Evolutionary conservation across 2,888 invertebrate genomes (phyloP).

Genomic region (Pristionchus entomophagus): DNA sequence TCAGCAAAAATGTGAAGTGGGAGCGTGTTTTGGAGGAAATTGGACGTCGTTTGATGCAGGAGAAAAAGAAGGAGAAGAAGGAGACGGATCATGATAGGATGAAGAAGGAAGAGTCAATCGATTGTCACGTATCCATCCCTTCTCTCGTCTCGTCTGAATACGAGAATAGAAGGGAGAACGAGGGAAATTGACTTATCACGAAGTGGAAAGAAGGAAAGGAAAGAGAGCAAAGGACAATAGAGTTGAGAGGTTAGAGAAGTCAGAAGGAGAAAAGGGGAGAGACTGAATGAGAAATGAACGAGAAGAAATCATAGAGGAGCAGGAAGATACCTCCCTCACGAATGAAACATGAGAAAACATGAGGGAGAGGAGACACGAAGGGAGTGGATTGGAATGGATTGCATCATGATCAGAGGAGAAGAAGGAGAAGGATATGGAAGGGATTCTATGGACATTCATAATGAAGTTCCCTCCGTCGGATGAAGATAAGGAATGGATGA

Average conservation of each 20-base stretch:
- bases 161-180: conserved; percentile 10
- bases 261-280: conserved; percentile 49
- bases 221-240: conserved; percentile 35
- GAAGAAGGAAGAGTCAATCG: conserved; percentile 7
- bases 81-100: background rate
- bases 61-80: conserved; percentile 48
- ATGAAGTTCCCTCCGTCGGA: conserved; percentile 27
- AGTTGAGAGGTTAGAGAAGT: conserved; percentile 31
- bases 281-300: conserved; percentile 48
- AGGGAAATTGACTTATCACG: conserved; percentile 46
- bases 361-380: conserved; percentile 37
- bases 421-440: background rate
- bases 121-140: conserved; percentile 10
- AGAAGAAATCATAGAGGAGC: conserved; percentile 32
- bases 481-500: conserved; percentile 9
- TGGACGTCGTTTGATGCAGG: conserved; percentile 45
- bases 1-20: conserved; percentile 63
- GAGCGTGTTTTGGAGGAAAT: conserved; percentile 63
- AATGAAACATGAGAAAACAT: conserved; percentile 44
- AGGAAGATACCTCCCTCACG: no score
- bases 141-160: conserved; percentile 9
- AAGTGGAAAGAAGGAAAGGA: conserved; percentile 41
- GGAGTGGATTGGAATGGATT: background rate
- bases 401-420: background rate
- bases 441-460: background rate